Evolutionary conservation across 2,888 invertebrate genomes (phyloP), one percentile per base, ranked within the genome.

Genomic region (Catocala nupta): DNA sequence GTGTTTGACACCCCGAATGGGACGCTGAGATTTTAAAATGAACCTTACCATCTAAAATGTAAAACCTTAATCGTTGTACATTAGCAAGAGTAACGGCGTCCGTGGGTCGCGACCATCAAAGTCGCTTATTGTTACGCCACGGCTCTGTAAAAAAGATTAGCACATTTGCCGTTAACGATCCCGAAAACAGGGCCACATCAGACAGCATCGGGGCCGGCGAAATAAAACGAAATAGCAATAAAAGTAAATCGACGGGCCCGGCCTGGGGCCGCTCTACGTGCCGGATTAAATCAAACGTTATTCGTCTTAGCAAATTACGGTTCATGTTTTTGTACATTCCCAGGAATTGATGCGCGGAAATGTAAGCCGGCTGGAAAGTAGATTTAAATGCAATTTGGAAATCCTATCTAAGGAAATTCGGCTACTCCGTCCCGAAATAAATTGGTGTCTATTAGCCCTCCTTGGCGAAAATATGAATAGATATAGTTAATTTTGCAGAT

Each of bases 231-330:
- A 91, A 91, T 90, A 90, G 90, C 89, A 90, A 92, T 92, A 91
- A 93, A 93, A 92, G 91, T 90, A 92, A 92, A 93, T 93, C 91
- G 92, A 90, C 89, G 87, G 83, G 81, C 83, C 87, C 82, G 81
- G 82, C 85, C 80, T 73, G 78, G 76, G 84, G 82, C 77, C 80
- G 82, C 80, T 82, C 89, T 88, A 90, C 90, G 91, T 90, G 91
- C 89, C 85, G 90, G 90, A 91, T 92, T 90, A 92, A 92, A 91
- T 92, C 93, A 92, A 92, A 92, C 91, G 88, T 91, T 92, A 92
- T 92, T 92, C 90, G 91, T 92, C 92, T 92, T 91, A 92, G 90
- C 89, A 92, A 93, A 92, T 92, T 92, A 92, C 89, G 89, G 87
- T 88, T 87, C 86, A 85, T 88, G 90, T 90, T 90, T 90, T 89